A percentile compares a stretch with the other conserved stretches of the same genome.
Evolutionary conservation across 2,888 invertebrate species (phyloP).

Genomic region (Chymomyza caudatula): DNA sequence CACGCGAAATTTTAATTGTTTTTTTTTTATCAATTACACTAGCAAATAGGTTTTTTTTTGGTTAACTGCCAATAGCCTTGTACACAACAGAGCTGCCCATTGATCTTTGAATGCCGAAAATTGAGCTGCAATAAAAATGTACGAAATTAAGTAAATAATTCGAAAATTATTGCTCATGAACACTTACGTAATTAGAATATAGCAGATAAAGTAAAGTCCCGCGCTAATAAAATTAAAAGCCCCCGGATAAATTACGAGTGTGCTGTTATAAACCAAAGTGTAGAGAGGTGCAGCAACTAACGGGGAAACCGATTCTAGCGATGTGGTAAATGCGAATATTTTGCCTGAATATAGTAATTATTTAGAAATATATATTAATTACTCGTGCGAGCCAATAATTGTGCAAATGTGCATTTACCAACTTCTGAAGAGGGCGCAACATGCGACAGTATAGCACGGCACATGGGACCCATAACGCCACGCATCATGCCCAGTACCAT

Average conservation of each 20-base stretch:
- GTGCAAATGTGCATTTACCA: constrained; percentile 68
- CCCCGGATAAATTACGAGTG: constrained; percentile 79
- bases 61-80: constrained; percentile 73
- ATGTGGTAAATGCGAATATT: constrained; percentile 84
- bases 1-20: neutral
- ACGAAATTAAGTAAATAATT: constrained; percentile 3
- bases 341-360: constrained; percentile 77
- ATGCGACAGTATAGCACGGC: constrained; percentile 76
- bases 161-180: neutral
- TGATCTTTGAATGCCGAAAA: constrained; percentile 75
- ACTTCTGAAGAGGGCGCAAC: constrained; percentile 75
- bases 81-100: constrained; percentile 63
- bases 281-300: constrained; percentile 83
- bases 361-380: neutral
- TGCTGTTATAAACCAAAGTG: constrained; percentile 81
- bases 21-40: constrained; percentile 10
- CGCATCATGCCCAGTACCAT: constrained; percentile 72
- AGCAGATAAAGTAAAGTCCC: constrained; percentile 77
- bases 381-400: neutral
- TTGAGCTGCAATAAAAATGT: constrained; percentile 53
- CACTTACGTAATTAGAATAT: constrained; percentile 80
- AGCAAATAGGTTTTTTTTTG: neutral
- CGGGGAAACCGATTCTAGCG: constrained; percentile 83
- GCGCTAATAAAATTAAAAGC: constrained; percentile 81
- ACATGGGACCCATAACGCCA: constrained; percentile 76